Percentiles rank a stretch among this genome's conserved stretches.
phyloP scores from a whole-genome alignment of 2,888 invertebrate species.

The Pachliopta kotzebuea region DNA sequence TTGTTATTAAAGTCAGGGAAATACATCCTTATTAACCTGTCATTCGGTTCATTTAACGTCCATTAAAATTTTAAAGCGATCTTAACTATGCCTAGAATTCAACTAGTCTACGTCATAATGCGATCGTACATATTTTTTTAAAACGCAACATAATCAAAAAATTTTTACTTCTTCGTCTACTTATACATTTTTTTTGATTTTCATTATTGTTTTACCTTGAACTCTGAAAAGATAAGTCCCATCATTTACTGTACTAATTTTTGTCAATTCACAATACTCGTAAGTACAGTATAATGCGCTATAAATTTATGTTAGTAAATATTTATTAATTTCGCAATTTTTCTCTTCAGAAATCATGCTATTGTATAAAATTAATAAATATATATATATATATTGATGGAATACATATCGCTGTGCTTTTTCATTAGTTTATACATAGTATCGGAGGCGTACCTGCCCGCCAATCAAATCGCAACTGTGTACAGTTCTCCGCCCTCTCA shows the following conservation, averaged over 20 bases:
- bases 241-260: no score
- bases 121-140: no score
- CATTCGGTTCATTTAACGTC: constrained; percentile 12
- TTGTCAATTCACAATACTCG: no score
- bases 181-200: no score
- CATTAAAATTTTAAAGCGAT: constrained; percentile 20
- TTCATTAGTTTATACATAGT: constrained; percentile 17
- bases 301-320: no score
- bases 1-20: constrained; percentile 16
- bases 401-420: neutral
- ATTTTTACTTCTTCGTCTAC: no score
- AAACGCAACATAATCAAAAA: no score
- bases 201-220: no score
- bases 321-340: neutral
- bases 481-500: constrained; percentile 27
- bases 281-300: no score
- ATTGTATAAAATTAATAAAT: neutral
- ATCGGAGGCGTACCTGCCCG: constrained; percentile 26
- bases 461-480: constrained; percentile 26
- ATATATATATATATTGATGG: neutral
- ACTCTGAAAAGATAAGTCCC: no score
- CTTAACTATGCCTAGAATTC: neutral
- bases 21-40: constrained; percentile 26
- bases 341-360: neutral
- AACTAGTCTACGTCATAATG: neutral